phyloP scores from a whole-genome alignment of 2,797 vertebrate genomes.

The Lagocephalus sceleratus region DNA sequence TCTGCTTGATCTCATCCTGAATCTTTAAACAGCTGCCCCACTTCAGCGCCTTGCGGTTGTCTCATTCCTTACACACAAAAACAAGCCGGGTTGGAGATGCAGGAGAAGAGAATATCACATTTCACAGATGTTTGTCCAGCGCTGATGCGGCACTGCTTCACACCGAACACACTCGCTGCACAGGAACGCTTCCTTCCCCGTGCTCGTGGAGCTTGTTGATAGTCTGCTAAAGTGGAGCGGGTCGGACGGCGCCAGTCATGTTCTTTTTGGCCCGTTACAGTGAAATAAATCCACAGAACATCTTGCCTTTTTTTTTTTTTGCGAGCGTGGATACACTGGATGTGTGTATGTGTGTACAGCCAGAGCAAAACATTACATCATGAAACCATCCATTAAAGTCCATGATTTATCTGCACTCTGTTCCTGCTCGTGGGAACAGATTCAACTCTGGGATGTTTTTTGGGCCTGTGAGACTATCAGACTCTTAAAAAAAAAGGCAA shows the following conservation, averaged over 20 bases:
- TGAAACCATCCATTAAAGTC: conserved; percentile 13
- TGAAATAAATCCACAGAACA: conserved; percentile 27
- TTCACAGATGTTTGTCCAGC: not conserved
- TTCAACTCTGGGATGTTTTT: conserved; percentile 11
- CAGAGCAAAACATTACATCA: conserved; percentile 1
- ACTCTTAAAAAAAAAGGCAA: conserved; percentile 18
- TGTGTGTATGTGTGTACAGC: conserved; percentile 3
- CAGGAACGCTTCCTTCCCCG: conserved; percentile 10
- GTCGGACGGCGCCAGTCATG: conserved; percentile 11
- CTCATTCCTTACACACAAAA: not conserved
- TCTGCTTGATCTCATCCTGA: conserved; percentile 8
- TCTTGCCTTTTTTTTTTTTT: too few species aligned
- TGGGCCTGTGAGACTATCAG: conserved; percentile 5
- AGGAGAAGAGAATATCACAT: conserved; percentile 8
- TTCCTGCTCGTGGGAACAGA: conserved; percentile 13
- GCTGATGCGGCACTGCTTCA: not conserved
- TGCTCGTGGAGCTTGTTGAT: conserved; percentile 2
- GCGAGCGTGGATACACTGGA: too few species aligned
- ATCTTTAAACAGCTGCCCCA: conserved; percentile 19
- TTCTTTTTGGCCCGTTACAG: conserved; percentile 11
- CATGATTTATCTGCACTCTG: conserved; percentile 23
- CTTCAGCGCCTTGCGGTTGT: conserved; percentile 17
- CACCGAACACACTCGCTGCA: not conserved
- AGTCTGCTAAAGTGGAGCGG: conserved; percentile 8
- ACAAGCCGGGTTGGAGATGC: not conserved